Evolutionary conservation across 2,797 vertebrate genomes (phyloP), one percentile per base, ranked within the genome.

Genomic region (Cyprinella venusta): DNA sequence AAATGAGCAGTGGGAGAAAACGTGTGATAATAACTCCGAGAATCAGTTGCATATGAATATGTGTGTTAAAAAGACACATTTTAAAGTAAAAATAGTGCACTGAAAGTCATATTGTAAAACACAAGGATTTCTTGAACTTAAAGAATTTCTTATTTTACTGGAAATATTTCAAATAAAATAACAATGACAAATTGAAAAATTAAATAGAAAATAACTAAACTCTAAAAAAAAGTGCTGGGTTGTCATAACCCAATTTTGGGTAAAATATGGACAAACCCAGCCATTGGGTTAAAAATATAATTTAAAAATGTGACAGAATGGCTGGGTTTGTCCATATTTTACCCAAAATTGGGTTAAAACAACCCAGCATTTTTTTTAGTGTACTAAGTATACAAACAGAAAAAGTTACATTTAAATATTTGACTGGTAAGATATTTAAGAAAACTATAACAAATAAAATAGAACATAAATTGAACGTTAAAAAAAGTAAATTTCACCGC

Each of bases 1-100:
- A 79, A 48, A 18, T 52, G 36, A 80, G 86, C 8, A n/a, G 63
- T 26, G 18, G 56, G 18, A 65, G 45, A 54, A 42, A 18, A 26
- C 30, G 15, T 10, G 45, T 45, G 48, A 45, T 54, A 50, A 50
- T 67, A 80, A 26, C 19, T 79, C n/a, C 2, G 16, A 7, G 45
- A 63, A 63, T 76, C 40, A 13, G 18, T 56, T 4, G 12, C 36
- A 12, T 36, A n/a, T 75, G 2, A 33, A 72, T 33, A 52, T 50
- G 19, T 72, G 8, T 10, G 33, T 12, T 2, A 15, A 74, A 75
- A 71, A 54, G 19, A 56, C 30, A 24, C 0, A 9, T 56, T 38
- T 21, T 21, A 54, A 54, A 13, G 8, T 9, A 2, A 8, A 12
- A 54, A 7, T 2, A 61, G 24, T 26, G 12, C 12, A 61, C 12